Base-by-base conservation (phyloP, 2,888 invertebrate species). In the Parnassius orleans region DNA sequence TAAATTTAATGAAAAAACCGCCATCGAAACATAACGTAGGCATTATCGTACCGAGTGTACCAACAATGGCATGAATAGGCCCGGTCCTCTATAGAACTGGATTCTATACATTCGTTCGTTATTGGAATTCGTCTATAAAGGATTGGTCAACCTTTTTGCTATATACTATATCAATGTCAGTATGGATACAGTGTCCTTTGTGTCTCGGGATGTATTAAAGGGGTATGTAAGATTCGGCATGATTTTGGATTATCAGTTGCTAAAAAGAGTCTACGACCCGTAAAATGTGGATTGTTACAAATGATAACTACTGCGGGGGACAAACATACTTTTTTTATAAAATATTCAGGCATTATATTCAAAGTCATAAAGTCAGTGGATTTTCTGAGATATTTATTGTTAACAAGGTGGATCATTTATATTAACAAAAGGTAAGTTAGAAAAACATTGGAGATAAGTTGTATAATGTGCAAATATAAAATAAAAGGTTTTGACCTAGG, bases 51-150 rank as follows among this genome's bases (percentile, higher is more conserved):
- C 56, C 66, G 68, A 69, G 69, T 73, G 71, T 74, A 74, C 69
- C 61, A 58, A 70, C 69, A 70, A 68, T 68, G 61, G 76, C 74
- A 77, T 83, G 81, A 87, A 86, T 84, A 79, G 83, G 75, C 76
- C 65, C 66, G 69, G 71, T 75, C 71, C 72, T 74, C 75, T 77
- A 78, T 79, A 78, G 76, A 75, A 74, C 69, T 72, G 71, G 71
- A 75, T 79, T 80, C 82, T 83, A 83, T 83, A 82, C 81, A 75
- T 78, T 79, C 76, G 75, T 78, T 75, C 79, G 80, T 83, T 88
- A 88, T 88, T 86, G 86, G 87, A 84, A 86, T 87, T 80, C 78
- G 76, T 76, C 78, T 79, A 88, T 87, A 88, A 87, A 85, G 81
- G 83, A 79, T 77, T 86, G 87, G 86, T 84, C 86, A 85, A 81